Evolutionary conservation across 37 sponge, comb jelly and placozoan species (phyloP), one percentile per base, ranked within the genome.

Genomic region (Amphimedon queenslandica): DNA sequence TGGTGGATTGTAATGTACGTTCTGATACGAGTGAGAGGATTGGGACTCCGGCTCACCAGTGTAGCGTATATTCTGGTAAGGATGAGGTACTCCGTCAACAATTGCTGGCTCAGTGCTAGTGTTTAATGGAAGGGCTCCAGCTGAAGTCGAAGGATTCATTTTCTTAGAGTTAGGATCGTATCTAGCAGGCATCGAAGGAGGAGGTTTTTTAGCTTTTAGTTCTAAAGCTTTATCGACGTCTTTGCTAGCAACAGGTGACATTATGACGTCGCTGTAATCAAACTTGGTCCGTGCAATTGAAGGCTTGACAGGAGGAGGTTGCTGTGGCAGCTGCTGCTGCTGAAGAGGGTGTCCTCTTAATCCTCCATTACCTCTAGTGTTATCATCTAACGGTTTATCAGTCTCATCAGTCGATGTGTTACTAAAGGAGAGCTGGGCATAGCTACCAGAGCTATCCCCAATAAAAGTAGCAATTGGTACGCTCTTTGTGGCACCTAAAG

Each of bases 151-250:
- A n/a, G 61, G 61, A 60, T 5, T 5, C 61, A 25, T 25, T n/a
- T 60, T 25, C 8, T 11, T 11, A 25, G 61, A 60, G 27, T 11
- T 6, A 25, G 21, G 27, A 60, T n/a, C 28, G 21, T 60, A 60
- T 5, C 61, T 11, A 6, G 61, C 23, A n/a, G 61, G 61, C 5
- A n/a, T 11, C 24, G 27, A 6, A n/a, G 61, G 61, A 25, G 21
- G 61, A n/a, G 61, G 27, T n/a, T n/a, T 11, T 25, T 60, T 60
- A 5, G 21, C 27, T n/a, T 60, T 60, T 5, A 60, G 28, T n/a
- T 60, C 27, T n/a, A n/a, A 11, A n/a, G 61, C 61, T n/a, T 60
- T 60, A 11, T 60, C 61, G 61, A 60, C 61, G 28, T 60, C 61
- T 25, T 60, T 60, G 5, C 5, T 6, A 25, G 21, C 21, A 6